These are phyloP conservation scores for Notothenia rossii DNA, from an alignment of 2,113 vertebrate genomes.

Conservation along the genomic window DNA sequence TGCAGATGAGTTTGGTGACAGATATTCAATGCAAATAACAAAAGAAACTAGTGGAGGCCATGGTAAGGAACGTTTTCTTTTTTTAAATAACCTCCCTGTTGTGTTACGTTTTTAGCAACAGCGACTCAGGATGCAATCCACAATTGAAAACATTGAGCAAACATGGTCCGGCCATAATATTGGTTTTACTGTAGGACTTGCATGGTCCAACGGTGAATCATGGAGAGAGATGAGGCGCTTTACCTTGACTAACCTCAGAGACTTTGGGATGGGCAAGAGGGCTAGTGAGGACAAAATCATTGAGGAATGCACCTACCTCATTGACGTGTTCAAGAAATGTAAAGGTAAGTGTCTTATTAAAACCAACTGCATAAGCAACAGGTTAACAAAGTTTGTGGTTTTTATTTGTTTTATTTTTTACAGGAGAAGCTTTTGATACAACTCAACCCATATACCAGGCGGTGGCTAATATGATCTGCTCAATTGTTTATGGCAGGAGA, in stretches of 20 bases:
- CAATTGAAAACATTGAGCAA: too few species aligned
- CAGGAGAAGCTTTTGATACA: conserved; percentile 28
- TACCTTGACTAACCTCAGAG: conserved; percentile 51
- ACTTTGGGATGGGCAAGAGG: conserved; percentile 69
- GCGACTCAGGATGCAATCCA: too few species aligned
- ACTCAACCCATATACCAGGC: not conserved
- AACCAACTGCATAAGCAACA: too few species aligned
- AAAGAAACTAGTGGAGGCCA: not conserved
- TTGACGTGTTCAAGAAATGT: conserved; percentile 27
- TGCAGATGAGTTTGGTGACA: conserved; percentile 42
- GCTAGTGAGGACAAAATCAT: conserved; percentile 61
- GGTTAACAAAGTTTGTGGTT: not conserved
- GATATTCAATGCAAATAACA: not conserved
- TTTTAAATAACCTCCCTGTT: too few species aligned
- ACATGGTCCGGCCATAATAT: not conserved
- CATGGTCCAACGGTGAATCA: conserved; percentile 45
- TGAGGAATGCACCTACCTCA: conserved; percentile 43
- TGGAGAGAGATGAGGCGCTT: conserved; percentile 74
- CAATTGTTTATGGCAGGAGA: conserved; percentile 58
- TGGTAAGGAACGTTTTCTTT: conserved; percentile 6
- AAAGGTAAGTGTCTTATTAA: conserved; percentile 26
- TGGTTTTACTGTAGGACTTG: conserved; percentile 22
- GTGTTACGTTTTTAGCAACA: too few species aligned
- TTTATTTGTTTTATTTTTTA: not conserved
- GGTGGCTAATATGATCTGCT: conserved; percentile 63